These are phyloP conservation scores for Rattus rattus DNA, from an alignment of 2,113 vertebrate species.

Conservation along the genomic window DNA sequence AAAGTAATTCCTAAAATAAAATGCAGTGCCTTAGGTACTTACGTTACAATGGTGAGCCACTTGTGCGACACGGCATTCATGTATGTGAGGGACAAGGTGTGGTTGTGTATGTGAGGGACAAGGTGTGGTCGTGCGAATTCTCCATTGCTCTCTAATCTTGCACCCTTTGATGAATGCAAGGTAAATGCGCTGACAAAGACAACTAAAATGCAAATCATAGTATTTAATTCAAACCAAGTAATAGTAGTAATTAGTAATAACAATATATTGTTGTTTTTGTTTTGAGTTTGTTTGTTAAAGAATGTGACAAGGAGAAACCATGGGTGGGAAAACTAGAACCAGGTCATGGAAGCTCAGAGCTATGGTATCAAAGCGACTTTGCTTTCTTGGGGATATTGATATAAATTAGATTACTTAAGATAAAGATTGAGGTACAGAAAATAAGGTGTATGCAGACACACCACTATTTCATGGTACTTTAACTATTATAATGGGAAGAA, in stretches of 20 bases:
- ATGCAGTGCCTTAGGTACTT: not conserved
- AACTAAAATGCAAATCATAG: not conserved
- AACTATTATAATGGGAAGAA: conserved; percentile 59
- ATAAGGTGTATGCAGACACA: conserved; percentile 79
- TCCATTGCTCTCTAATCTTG: not conserved
- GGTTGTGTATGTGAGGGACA: not conserved
- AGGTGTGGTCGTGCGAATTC: rapidly evolving
- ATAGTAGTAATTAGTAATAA: conserved; percentile 13
- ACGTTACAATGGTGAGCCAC: rapidly evolving
- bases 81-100: not conserved
- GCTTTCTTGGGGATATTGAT: conserved; percentile 86
- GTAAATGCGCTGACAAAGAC: not conserved
- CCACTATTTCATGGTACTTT: conserved; percentile 72
- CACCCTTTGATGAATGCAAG: not conserved
- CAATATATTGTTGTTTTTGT: not conserved
- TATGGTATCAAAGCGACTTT: conserved; percentile 77
- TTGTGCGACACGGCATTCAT: not conserved
- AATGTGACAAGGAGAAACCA: conserved; percentile 78
- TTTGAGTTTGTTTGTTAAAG: conserved; percentile 44
- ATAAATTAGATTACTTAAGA: conserved; percentile 84
- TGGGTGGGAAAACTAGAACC: conserved; percentile 79
- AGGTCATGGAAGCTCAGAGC: conserved; percentile 86
- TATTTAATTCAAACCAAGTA: not conserved
- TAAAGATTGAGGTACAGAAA: conserved; percentile 78
- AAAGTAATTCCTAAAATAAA: not conserved